A percentile compares a stretch with the other conserved stretches of the same genome.
Evolutionary conservation across 1,140 invertebrate species (phyloP).

Genomic region (Agrilus planipennis): DNA sequence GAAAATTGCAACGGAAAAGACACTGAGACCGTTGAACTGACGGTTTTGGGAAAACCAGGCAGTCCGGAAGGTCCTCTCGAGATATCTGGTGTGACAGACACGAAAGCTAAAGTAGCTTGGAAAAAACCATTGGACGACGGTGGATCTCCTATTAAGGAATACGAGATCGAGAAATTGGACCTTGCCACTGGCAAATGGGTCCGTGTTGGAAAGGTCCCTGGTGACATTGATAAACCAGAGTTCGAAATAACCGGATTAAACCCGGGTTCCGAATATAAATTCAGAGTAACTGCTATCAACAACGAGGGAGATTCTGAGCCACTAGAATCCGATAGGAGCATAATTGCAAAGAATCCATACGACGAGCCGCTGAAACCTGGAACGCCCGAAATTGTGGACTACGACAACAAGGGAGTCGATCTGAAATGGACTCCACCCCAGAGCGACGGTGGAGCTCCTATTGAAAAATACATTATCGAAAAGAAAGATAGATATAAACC

Average conservation of each 20-base stretch:
- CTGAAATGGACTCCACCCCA: conserved; percentile 90
- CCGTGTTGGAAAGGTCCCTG: conserved; percentile 65
- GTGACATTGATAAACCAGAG: conserved; percentile 60
- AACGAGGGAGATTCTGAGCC: conserved; percentile 94
- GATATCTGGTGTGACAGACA: conserved; percentile 75
- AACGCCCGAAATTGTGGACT: conserved; percentile 81
- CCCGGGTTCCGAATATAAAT: conserved; percentile 89
- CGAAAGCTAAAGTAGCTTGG: conserved; percentile 79
- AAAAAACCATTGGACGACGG: conserved; percentile 88
- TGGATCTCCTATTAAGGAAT: conserved; percentile 84
- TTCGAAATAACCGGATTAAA: conserved; percentile 84
- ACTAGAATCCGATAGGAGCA: conserved; percentile 67
- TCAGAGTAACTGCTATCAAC: conserved; percentile 90
- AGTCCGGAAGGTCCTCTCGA: conserved; percentile 81
- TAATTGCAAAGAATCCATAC: conserved; percentile 93
- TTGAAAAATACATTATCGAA: conserved; percentile 95
- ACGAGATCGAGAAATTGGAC: conserved; percentile 91
- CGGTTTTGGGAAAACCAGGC: conserved; percentile 77
- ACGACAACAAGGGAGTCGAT: conserved; percentile 86
- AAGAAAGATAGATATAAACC: conserved; percentile 79
- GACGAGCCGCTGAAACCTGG: conserved; percentile 78
- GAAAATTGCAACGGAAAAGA: conserved; percentile 86
- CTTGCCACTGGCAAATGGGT: conserved; percentile 81
- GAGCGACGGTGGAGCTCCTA: conserved; percentile 86
- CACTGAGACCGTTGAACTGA: conserved; percentile 79